Evolutionary conservation across 2,797 vertebrate species (phyloP).

Genomic region (Sciurus carolinensis): DNA sequence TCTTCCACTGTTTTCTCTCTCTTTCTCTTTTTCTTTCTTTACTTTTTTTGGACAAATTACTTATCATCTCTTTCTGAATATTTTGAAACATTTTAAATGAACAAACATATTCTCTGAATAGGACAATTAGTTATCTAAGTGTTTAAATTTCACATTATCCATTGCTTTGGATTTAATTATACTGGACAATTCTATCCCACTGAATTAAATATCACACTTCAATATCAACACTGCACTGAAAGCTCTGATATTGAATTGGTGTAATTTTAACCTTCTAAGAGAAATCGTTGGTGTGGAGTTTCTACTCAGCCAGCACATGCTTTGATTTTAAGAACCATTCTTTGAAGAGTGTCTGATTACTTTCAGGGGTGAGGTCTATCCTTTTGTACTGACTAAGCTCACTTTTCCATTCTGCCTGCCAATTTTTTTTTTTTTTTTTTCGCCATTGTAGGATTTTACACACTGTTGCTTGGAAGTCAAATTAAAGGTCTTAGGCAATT

Average conservation of each 20-base stretch:
- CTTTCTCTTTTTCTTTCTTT: no score
- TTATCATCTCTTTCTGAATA: constrained; percentile 20
- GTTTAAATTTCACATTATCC: constrained; percentile 55
- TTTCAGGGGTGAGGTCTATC: constrained; percentile 59
- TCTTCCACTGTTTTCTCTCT: not conserved
- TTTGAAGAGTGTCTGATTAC: constrained; percentile 80
- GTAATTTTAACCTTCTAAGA: constrained; percentile 75
- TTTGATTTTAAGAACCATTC: constrained; percentile 73
- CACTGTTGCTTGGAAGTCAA: constrained; percentile 74
- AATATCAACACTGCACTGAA: constrained; percentile 60
- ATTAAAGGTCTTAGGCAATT: constrained; percentile 79
- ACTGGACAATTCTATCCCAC: constrained; percentile 60
- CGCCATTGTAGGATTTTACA: constrained; percentile 73
- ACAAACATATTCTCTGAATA: constrained; percentile 34
- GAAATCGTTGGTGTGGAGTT: constrained; percentile 63
- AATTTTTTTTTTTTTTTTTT: constrained; percentile 69
- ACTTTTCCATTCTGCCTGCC: constrained; percentile 76
- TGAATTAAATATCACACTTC: constrained; percentile 77
- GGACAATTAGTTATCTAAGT: constrained; percentile 34
- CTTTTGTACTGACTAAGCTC: constrained; percentile 76
- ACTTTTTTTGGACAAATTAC: not conserved
- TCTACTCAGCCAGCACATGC: constrained; percentile 59
- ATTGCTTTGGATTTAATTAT: constrained; percentile 68
- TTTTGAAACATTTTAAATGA: constrained; percentile 37
- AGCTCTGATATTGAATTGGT: constrained; percentile 60